Percentiles rank a stretch among this genome's conserved stretches.
Evolutionary conservation across 2,888 invertebrate species (phyloP).

Genomic region (Empis stercorea): DNA sequence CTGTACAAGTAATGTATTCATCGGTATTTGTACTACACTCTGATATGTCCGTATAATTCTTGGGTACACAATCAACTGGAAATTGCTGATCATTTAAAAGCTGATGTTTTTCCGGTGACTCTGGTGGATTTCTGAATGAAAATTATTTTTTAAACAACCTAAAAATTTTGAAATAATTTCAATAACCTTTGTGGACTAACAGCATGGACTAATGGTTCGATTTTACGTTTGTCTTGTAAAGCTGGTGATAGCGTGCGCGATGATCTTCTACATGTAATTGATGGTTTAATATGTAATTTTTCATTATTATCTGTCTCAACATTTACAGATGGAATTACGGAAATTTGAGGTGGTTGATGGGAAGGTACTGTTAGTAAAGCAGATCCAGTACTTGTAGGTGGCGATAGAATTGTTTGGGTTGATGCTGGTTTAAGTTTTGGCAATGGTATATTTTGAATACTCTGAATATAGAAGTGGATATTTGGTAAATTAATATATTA

Average conservation of each 20-base stretch:
- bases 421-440: constrained; percentile 11
- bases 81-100: constrained; percentile 34
- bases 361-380: not conserved
- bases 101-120: constrained; percentile 6
- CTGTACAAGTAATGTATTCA: constrained; percentile 78
- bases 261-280: constrained; percentile 24
- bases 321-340: constrained; percentile 43
- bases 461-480: too few species aligned
- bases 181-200: constrained; percentile 12
- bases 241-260: constrained; percentile 35
- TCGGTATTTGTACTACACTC: constrained; percentile 75
- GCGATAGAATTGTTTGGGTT: constrained; percentile 10
- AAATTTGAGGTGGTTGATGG: constrained; percentile 39
- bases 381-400: constrained; percentile 4
- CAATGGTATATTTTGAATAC: constrained; percentile 6
- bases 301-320: constrained; percentile 25
- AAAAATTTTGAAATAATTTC: too few species aligned
- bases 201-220: constrained; percentile 12
- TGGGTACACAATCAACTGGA: constrained; percentile 54
- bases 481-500: too few species aligned
- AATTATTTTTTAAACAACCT: not conserved
- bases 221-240: constrained; percentile 25
- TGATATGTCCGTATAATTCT: constrained; percentile 60
- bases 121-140: not conserved
- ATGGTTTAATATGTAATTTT: constrained; percentile 14